Percentiles rank a stretch among this genome's conserved stretches.
These are phyloP conservation scores for Aphaenogaster floridana DNA, from an alignment of 1,140 invertebrate species.

Conservation along the genomic window DNA sequence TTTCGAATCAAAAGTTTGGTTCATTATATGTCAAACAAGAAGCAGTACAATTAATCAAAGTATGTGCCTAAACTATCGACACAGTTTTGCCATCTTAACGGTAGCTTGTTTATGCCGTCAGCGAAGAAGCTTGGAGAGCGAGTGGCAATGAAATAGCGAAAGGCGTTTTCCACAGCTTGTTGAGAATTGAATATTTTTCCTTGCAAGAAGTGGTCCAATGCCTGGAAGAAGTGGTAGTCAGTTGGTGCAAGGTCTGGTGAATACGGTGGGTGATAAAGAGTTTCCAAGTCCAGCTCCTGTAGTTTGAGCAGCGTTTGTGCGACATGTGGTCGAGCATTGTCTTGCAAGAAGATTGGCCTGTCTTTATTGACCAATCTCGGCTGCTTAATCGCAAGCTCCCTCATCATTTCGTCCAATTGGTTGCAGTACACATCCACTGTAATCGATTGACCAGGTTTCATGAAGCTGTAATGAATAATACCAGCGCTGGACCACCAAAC, in stretches of 20 bases:
- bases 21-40: too few species aligned
- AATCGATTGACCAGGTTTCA: slow-evolving; percentile 15
- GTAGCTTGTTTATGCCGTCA: not conserved
- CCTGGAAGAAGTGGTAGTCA: slow-evolving; percentile 1
- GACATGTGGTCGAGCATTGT: not conserved
- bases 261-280: not conserved
- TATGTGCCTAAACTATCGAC: not conserved
- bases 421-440: not conserved
- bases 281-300: slow-evolving; percentile 9
- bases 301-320: not conserved
- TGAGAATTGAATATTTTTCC: slow-evolving; percentile 18
- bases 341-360: not conserved
- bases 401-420: slow-evolving; percentile 5
- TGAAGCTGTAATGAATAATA: slow-evolving; percentile 1
- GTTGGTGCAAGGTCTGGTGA: not conserved
- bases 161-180: not conserved
- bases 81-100: slow-evolving; percentile 10
- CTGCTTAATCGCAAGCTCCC: not conserved
- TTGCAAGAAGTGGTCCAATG: slow-evolving; percentile 1
- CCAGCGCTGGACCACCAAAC: slow-evolving; percentile 19
- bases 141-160: not conserved
- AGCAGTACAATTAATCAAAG: too few species aligned
- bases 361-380: not conserved
- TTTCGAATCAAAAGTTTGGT: too few species aligned
- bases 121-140: not conserved